Evolutionary conservation across 2,113 vertebrate species (phyloP), one percentile per base, ranked within the genome.

Genomic region (Engraulis encrasicolus): DNA sequence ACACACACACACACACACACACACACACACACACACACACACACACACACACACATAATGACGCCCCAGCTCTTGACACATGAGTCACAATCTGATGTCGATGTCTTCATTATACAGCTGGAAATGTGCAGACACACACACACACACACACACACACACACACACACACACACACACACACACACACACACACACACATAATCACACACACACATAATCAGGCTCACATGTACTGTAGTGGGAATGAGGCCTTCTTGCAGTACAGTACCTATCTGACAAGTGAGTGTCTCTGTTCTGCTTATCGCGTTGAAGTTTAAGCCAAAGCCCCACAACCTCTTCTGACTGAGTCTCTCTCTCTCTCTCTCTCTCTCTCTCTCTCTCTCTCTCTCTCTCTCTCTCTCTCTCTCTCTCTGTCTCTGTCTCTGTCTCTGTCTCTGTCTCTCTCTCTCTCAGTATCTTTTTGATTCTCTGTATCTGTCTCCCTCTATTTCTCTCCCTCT

Each of bases 111-210:
- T 66, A 66, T 23, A 11, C 58, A 66, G 58, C 7, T 23, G 23
- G 6, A 31, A 2, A 66, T 23, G n/a, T 0, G 18, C 52, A 58
- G 5, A 27, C 23, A 14, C 20, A 31, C 19, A 20, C 52, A 58
- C 52, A 58, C 52, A 20, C 52, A 58, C 52, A n/a, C 18, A 58
- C 17, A 58, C 18, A 58, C 18, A 58, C 52, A 58, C 18, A 58
- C 52, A 58, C 52, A 58, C 52, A 58, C 52, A 58, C 52, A 58
- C 52, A 58, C 20, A n/a, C 52, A 58, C 52, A 58, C 52, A 58
- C 52, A 23, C 6, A n/a, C 54, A n/a, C 54, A 58, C 20, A 23
- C 18, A 23, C 20, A n/a, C 23, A 31, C 58, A 66, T 23, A 66
- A 6, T 27, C n/a, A 66, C 58, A 66, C 58, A 66, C 58, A 31